Conservation (phyloP, 2,888 invertebrate species). For the Drosophila peninsularis region DNA sequence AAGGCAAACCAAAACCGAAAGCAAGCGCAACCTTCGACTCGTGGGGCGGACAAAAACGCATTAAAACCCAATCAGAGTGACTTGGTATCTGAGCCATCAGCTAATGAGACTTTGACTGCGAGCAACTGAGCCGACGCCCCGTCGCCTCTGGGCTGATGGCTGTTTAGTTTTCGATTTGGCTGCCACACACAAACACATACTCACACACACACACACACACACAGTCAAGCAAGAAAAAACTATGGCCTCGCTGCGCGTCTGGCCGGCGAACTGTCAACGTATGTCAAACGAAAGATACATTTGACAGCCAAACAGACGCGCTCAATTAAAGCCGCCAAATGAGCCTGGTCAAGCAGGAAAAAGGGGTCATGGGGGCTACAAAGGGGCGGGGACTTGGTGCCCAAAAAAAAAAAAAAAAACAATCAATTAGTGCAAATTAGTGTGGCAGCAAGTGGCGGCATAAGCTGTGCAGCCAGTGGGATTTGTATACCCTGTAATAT, state of each 20-base stretch:
- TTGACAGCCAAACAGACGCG: slow-evolving; percentile 60
- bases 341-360: slow-evolving; percentile 29
- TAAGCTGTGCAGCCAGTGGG: slow-evolving; percentile 18
- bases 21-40: slow-evolving; percentile 40
- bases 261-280: slow-evolving; percentile 70
- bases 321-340: slow-evolving; percentile 70
- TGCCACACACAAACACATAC: slow-evolving; percentile 35
- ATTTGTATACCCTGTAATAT: not conserved
- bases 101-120: slow-evolving; percentile 77
- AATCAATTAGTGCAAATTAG: slow-evolving; percentile 80
- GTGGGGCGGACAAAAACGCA: slow-evolving; percentile 52
- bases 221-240: slow-evolving; percentile 26
- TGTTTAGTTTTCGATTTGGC: slow-evolving; percentile 74
- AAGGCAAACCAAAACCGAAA: slow-evolving; percentile 6
- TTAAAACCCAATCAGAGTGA: slow-evolving; percentile 75
- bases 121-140: slow-evolving; percentile 23
- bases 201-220: slow-evolving; percentile 30
- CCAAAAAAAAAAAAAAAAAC: slow-evolving; percentile 59
- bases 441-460: slow-evolving; percentile 39
- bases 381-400: slow-evolving; percentile 9
- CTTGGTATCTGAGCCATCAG: slow-evolving; percentile 60
- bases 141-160: slow-evolving; percentile 38
- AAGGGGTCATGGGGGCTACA: slow-evolving; percentile 17
- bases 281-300: slow-evolving; percentile 68
- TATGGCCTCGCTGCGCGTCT: slow-evolving; percentile 25